Percentiles rank a stretch among this genome's conserved stretches.
phyloP scores from a whole-genome alignment of 1,140 invertebrate species.

The Caenorhabditis briggsae region DNA sequence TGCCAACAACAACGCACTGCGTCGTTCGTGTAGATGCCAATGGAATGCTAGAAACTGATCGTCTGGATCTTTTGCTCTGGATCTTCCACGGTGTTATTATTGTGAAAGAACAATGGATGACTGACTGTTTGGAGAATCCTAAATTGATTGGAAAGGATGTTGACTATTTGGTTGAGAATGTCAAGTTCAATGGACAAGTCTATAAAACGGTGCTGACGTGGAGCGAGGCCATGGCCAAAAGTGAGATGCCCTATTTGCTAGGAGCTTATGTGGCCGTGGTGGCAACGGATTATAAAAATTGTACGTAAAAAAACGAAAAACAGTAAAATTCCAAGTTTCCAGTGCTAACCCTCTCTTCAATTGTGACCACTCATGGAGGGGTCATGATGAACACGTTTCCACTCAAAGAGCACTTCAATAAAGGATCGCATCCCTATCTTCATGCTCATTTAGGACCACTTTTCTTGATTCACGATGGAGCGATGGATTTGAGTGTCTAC shows the following conservation, averaged over 20 bases:
- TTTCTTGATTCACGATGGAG: not conserved
- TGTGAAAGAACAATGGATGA: not conserved
- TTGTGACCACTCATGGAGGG: not conserved
- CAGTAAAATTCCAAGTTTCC: not conserved
- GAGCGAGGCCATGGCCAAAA: slow-evolving; percentile 3
- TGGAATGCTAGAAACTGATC: not conserved
- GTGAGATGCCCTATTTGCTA: not conserved
- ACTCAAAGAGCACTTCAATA: not conserved
- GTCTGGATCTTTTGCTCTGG: not conserved
- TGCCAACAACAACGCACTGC: not conserved
- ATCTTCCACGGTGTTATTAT: slow-evolving; percentile 11
- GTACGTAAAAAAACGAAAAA: no score
- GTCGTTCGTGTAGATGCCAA: not conserved
- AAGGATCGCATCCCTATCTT: not conserved
- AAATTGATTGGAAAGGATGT: not conserved
- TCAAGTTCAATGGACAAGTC: not conserved
- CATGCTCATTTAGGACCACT: slow-evolving; percentile 5
- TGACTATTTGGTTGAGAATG: not conserved
- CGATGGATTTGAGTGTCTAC: not conserved
- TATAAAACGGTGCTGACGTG: not conserved
- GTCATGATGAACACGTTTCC: not conserved
- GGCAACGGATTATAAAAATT: not conserved
- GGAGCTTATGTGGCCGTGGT: not conserved
- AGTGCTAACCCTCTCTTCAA: not conserved
- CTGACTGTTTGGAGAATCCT: not conserved